Base-by-base conservation (phyloP, 2,888 invertebrate genomes). In the Chromoteleia sp. region DNA sequence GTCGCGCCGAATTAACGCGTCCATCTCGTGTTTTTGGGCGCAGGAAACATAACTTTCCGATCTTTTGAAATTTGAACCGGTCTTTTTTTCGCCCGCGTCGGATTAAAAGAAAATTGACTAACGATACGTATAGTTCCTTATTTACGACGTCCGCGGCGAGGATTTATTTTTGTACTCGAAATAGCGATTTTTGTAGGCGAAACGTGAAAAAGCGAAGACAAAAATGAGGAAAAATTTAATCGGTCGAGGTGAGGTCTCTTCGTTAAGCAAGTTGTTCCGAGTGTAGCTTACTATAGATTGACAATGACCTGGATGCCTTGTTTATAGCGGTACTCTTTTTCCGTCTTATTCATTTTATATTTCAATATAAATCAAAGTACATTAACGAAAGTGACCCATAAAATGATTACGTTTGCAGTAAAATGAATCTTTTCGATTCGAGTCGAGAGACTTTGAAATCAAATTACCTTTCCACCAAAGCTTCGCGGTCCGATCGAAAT, bases 231-330 rank as follows among this genome's bases (percentile, higher is more conserved):
- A 82, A 67, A 81, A 71, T 81, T 86, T 87, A 86, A 86, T 85
- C 85, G 86, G 85, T 84, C 87, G 85, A 87, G 87, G 89, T 83
- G 85, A 87, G 83, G 85, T 85, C 82, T 85, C 82, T 74, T 71
- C 67, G 63, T 73, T 58, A 70, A 70, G 70, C 67, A 50, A 78
- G 77, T 81, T 52, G 59, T 73, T 82, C 73, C 43, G 68, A 81
- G 80, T 70, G 76, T 75, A 78, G 82, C 88, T 88, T 89, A 88
- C 86, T 89, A 90, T 89, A 90, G 89, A 86, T 85, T 86, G 91
- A 91, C 90, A 91, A 90, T 91, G 90, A 91, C 89, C 91, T 87
- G 89, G 86, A 89, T 90, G 88, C 86, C 84, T 84, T 73, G 68
- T 75, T 81, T 54, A 50, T 59, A 75, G 56, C 48, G 58, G 45